These are phyloP conservation scores for Aplysina aerophoba DNA, from an alignment of 37 sponge, comb jelly and placozoan species.

Conservation along the genomic window DNA sequence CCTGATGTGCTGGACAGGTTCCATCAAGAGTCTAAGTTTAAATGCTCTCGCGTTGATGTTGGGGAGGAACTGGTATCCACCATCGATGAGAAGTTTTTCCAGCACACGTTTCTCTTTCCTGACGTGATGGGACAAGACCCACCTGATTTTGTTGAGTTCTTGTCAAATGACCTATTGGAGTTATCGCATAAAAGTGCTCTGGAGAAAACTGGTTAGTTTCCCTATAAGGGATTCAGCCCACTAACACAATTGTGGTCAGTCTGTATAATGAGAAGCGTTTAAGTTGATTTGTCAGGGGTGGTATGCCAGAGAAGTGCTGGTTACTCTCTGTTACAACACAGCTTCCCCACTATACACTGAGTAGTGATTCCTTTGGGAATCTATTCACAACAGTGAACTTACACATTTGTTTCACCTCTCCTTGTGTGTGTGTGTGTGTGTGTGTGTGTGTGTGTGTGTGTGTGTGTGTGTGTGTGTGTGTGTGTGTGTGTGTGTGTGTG, in stretches of 20 bases:
- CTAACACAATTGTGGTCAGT: no score
- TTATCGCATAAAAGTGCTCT: constrained; percentile 64
- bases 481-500: not conserved
- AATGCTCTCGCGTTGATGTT: constrained; percentile 16
- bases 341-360: no score
- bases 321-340: no score
- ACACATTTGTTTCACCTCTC: not conserved
- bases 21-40: constrained; percentile 33
- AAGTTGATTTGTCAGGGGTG: no score
- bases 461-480: not conserved
- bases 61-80: constrained; percentile 23
- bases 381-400: constrained; percentile 51
- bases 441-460: not conserved
- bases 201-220: constrained; percentile 67
- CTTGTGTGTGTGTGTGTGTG: not conserved
- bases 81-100: constrained; percentile 78
- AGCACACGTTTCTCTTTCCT: constrained; percentile 78
- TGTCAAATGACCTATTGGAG: constrained; percentile 65
- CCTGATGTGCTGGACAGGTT: constrained; percentile 15
- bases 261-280: no score
- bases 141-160: constrained; percentile 57
- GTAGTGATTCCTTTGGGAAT: no score
- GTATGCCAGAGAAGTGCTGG: not conserved
- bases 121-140: constrained; percentile 51
- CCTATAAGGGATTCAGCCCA: no score